Evolutionary conservation across 2,113 vertebrate genomes (phyloP).

Genomic region (Erinaceus europaeus): DNA sequence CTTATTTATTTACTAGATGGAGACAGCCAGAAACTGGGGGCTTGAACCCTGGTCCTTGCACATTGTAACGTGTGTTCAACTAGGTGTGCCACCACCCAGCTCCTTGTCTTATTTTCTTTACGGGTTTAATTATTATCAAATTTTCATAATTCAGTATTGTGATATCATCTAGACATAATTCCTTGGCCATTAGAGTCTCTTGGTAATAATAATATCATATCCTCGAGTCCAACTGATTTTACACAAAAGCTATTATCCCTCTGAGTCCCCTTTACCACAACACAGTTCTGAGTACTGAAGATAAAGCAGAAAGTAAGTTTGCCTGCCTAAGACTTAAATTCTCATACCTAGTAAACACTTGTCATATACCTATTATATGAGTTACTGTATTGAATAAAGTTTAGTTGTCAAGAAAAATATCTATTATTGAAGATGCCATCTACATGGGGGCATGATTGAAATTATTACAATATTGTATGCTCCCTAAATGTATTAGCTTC

Average conservation of each 20-base stretch:
- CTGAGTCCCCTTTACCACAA: not conserved
- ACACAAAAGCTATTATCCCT: accelerated
- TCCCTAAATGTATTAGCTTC: not conserved
- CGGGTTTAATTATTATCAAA: too few species aligned
- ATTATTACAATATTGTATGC: not conserved
- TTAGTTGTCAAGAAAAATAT: not conserved
- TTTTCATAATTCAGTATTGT: too few species aligned
- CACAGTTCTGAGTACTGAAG: not conserved
- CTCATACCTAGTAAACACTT: not conserved
- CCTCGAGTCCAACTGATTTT: too few species aligned
- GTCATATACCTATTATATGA: too few species aligned
- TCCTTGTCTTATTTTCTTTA: too few species aligned
- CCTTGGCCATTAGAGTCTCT: too few species aligned
- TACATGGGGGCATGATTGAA: not conserved
- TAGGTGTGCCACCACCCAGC: too few species aligned
- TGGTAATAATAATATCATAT: too few species aligned
- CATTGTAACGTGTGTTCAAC: too few species aligned
- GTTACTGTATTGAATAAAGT: not conserved
- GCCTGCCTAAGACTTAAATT: not conserved
- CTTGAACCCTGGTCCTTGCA: too few species aligned
- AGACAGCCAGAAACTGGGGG: not conserved
- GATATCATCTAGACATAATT: too few species aligned
- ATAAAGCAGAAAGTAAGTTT: not conserved
- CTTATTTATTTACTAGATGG: not conserved
- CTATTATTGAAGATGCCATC: not conserved